Evolutionary conservation across 2,797 vertebrate species (phyloP), one percentile per base, ranked within the genome.

Genomic region (Erethizon dorsatum): DNA sequence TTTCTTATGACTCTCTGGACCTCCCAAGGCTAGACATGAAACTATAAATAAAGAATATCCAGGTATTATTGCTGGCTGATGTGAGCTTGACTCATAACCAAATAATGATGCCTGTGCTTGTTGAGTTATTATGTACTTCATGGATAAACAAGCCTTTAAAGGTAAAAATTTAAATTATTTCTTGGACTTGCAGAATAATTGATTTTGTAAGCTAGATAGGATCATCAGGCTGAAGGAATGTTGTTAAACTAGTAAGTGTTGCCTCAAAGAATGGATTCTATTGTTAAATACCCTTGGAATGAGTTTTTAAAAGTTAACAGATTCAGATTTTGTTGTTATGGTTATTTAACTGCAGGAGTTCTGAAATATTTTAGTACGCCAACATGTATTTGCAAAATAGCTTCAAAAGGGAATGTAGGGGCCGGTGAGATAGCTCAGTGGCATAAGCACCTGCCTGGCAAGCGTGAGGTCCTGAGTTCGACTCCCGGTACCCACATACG

Each of bases 21-120:
- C 18, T 77, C 50, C 80, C 57, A 85, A 93, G 87, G 77, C 80
- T 91, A 79, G 82, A 88, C 90, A 52, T 61, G 95, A 95, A 94
- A 63, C 56, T 37, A 0, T 37, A 85, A 84, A 78, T 87, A 94
- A 13, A 89, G 83, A 80, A 24, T n/a, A 26, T 57, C 69, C 33
- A 50, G 31, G 33, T 91, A n/a, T 96, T 97, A 56, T 86, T 95
- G 54, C 41, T 80, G 73, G 47, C 78, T 78, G 2, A 67, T 56
- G 20, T 41, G 67, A 80, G 50, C 17, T 90, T 97, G 91, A 92
- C 87, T 96, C 90, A 83, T 61, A 83, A 61, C 90, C 63, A 57
- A 78, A 80, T 82, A 93, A 41, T 59, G 17, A 41, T 91, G 87
- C 57, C 57, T 57, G 12, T 88, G 63, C 61, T 33, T n/a, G 33